These are phyloP conservation scores for Elaphurus davidianus DNA, from an alignment of 2,113 vertebrate species.

Conservation along the genomic window DNA sequence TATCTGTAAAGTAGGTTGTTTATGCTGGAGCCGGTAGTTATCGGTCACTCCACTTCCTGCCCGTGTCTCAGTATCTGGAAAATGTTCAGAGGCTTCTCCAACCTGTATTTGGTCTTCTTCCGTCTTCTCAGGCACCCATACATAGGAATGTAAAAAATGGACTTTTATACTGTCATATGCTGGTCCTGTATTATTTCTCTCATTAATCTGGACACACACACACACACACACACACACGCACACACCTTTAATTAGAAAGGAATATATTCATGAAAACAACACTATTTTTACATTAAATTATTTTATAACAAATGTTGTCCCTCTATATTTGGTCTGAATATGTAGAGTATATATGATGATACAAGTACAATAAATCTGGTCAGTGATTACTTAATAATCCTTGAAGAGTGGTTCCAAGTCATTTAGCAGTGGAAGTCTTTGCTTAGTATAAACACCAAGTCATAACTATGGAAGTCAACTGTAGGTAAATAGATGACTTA, in stretches of 20 bases:
- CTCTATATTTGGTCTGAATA: background rate
- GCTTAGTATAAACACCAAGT: background rate
- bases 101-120: background rate
- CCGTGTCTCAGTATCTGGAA: background rate
- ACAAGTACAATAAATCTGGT: background rate
- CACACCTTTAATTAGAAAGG: background rate
- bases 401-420: background rate
- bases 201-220: background rate
- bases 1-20: background rate
- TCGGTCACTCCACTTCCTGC: background rate
- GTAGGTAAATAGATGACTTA: background rate
- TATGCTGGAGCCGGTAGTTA: background rate
- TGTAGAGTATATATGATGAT: background rate
- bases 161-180: background rate
- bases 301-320: background rate
- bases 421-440: background rate
- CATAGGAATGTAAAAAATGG: background rate
- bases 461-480: background rate
- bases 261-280: background rate
- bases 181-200: background rate
- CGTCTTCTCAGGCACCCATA: background rate
- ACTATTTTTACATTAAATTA: background rate
- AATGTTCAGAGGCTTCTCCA: background rate
- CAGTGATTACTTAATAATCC: background rate
- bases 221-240: background rate